These are phyloP conservation scores for Pemphigus obesinymphae DNA, from an alignment of 1,140 invertebrate species.

Conservation along the genomic window DNA sequence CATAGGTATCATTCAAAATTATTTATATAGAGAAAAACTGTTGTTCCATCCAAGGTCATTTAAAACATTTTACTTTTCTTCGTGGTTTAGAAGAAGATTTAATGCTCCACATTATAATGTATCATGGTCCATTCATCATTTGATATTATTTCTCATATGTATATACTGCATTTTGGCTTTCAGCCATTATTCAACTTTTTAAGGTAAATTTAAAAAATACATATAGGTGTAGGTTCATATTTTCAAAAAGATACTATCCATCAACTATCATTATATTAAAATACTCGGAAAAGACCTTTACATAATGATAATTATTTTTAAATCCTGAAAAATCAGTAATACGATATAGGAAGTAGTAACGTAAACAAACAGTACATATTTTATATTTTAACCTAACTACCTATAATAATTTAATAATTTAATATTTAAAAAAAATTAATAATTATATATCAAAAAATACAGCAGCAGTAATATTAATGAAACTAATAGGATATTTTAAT, in stretches of 20 bases:
- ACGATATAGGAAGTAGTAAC: too few relatives aligned
- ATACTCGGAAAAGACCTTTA: too few relatives aligned
- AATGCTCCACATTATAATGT: background rate
- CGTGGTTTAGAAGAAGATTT: background rate
- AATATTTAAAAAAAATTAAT: too few relatives aligned
- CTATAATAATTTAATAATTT: too few relatives aligned
- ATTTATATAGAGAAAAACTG: background rate
- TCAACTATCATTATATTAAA: background rate
- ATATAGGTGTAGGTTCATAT: background rate
- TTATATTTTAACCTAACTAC: too few relatives aligned
- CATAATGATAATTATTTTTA: too few relatives aligned
- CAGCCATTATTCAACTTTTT: background rate
- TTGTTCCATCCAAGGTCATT: background rate
- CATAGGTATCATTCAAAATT: background rate
- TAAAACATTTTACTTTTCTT: background rate
- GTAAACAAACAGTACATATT: too few relatives aligned
- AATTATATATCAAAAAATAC: too few relatives aligned
- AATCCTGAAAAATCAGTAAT: background rate
- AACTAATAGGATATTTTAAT: too few relatives aligned
- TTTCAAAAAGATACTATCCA: background rate
- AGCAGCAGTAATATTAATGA: too few relatives aligned
- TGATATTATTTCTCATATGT: background rate
- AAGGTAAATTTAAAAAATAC: background rate
- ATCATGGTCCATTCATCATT: background rate
- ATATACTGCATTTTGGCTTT: background rate